phyloP scores from a whole-genome alignment of 2,888 invertebrate genomes.

The Pollenia angustigena region DNA sequence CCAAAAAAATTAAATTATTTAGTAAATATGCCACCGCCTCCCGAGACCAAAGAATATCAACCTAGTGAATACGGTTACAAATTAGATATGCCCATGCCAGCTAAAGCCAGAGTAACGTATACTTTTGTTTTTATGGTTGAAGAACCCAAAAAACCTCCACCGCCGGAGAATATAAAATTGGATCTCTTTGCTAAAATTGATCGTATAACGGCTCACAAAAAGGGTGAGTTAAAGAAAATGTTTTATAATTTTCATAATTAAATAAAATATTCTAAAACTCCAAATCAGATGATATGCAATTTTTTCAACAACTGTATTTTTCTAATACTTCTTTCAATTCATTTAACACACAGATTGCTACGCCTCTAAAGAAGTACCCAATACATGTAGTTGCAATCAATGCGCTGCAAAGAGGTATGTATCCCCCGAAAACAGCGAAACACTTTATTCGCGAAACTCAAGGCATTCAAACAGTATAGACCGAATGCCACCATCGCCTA shows the following conservation, averaged over 20 bases:
- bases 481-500: not conserved
- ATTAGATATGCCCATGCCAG: conserved; percentile 78
- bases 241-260: not conserved
- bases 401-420: conserved; percentile 79
- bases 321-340: not conserved
- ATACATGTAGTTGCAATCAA: conserved; percentile 75
- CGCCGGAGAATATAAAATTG: conserved; percentile 72
- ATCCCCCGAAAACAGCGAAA: conserved; percentile 69
- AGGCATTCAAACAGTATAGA: conserved; percentile 79
- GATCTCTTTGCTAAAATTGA: conserved; percentile 79
- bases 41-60: conserved; percentile 69
- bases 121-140: conserved; percentile 81
- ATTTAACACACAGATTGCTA: conserved; percentile 76
- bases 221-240: conserved; percentile 76
- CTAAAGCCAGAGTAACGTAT: conserved; percentile 79
- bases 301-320: not conserved
- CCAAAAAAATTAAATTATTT: conserved; percentile 78
- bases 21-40: conserved; percentile 77
- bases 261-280: not conserved
- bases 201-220: conserved; percentile 77
- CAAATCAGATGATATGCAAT: no score
- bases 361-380: conserved; percentile 48
- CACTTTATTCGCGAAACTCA: conserved; percentile 68
- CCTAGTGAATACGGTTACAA: conserved; percentile 78
- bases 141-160: conserved; percentile 77